Conservation (phyloP, 2,113 vertebrate genomes). For the Suncus etruscus region DNA sequence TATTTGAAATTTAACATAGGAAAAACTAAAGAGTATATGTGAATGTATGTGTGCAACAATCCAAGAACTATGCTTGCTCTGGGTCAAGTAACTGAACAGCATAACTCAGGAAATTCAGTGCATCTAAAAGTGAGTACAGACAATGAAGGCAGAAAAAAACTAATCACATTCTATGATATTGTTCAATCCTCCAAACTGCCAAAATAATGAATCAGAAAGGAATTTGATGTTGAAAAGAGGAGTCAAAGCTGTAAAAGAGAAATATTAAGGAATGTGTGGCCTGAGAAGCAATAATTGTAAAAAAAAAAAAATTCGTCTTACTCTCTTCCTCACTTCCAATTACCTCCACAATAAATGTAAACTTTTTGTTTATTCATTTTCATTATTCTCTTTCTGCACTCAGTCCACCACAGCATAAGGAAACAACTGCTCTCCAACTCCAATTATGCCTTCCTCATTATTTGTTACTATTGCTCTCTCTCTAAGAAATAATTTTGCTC, state of each 20-base stretch:
- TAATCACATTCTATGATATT: background rate
- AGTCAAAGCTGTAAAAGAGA: background rate
- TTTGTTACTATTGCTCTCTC: background rate
- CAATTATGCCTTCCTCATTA: background rate
- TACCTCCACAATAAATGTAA: too few species aligned
- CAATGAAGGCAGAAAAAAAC: background rate
- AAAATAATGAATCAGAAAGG: background rate
- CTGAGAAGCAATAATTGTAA: background rate
- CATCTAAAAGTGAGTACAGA: background rate
- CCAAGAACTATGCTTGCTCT: background rate
- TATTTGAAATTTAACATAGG: too few species aligned
- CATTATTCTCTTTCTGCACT: background rate
- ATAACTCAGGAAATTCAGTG: background rate
- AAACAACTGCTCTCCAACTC: background rate
- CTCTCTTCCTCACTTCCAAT: too few species aligned
- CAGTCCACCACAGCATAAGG: background rate
- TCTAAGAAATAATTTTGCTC: background rate
- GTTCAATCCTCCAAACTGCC: background rate
- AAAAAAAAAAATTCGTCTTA: background rate
- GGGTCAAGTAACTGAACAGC: background rate
- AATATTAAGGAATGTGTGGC: background rate
- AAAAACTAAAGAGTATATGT: background rate
- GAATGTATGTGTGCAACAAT: too few species aligned
- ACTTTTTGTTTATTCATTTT: too few species aligned
- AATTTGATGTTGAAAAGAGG: constrained; percentile 11